Evolutionary conservation across 2,888 invertebrate genomes (phyloP), one percentile per base, ranked within the genome.

Genomic region (Tetheella fluctuosa): DNA sequence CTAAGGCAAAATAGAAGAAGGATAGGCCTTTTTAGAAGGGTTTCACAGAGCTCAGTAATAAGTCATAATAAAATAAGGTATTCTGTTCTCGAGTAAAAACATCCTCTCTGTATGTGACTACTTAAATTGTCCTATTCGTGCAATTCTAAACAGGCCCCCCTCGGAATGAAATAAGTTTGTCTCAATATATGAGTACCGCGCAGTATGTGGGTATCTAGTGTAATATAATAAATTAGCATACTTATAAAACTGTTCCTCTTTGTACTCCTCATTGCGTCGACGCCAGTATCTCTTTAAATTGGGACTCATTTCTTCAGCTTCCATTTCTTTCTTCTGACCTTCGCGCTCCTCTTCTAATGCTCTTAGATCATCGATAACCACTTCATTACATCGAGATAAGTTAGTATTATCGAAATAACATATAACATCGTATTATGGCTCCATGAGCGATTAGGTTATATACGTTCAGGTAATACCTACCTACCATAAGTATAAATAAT

Each of bases 231-330:
- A 52, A 48, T 12, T n/a, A 30, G 57, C 77, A 77, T 57, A 89
- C 91, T 73, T 78, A 67, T 86, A 89, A 64, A 90, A 91, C 54
- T 86, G 77, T 63, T 91, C 89, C 61, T 91, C 89, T 52, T 89
- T 89, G 1, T 64, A 64, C 59, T 91, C 90, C 42, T 89, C 90
- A 0, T 75, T 82, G 0, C 91, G 85, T 0, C 85, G 83, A 1
- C 83, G 83, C 92, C 92, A 92, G 65, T 92, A 91, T 10, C 81
- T 73, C 62, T 71, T 70, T 37, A 90, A 67, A 39, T 76, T 79
- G 0, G 84, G 80, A 37, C 84, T 87, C 74, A 80, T 80, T n/a
- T 67, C 68, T 0, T 67, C 81, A 0, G 64, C 71, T 8, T 87
- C 86, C 0, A 82, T 61, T 57, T 85, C 80, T 13, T 73, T 78